A percentile compares a stretch with the other conserved stretches of the same genome.
These are phyloP conservation scores for Anabacerthia variegaticeps DNA, from an alignment of 2,797 vertebrate genomes.

Conservation along the genomic window DNA sequence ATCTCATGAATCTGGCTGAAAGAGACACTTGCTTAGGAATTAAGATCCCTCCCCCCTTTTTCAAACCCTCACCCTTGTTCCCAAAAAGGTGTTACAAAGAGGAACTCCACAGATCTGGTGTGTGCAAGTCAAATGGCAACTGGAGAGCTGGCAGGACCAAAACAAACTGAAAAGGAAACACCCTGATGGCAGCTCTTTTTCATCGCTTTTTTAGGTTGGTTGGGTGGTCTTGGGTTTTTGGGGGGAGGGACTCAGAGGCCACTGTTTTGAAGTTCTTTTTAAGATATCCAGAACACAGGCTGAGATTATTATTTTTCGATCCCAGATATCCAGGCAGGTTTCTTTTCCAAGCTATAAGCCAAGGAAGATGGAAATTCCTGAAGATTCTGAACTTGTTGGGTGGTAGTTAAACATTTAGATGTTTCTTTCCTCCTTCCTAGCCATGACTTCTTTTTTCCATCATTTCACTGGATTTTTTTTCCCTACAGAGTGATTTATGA, in stretches of 20 bases:
- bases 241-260: background rate
- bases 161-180: background rate
- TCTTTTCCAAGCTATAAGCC: background rate
- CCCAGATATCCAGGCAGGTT: background rate
- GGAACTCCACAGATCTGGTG: background rate
- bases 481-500: constrained; percentile 54
- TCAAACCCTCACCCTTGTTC: background rate
- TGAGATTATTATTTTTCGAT: background rate
- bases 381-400: background rate
- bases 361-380: constrained; percentile 31
- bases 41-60: background rate
- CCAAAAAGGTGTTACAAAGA: background rate
- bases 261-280: background rate
- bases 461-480: constrained; percentile 24
- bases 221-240: too few species aligned
- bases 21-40: background rate
- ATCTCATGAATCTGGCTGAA: background rate
- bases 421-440: constrained; percentile 2
- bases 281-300: background rate
- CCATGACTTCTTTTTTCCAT: constrained; percentile 36
- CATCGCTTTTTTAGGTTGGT: too few species aligned
- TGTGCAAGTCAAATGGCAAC: constrained; percentile 1
- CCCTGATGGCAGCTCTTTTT: background rate
- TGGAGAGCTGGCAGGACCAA: background rate
- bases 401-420: constrained; percentile 24